Evolutionary conservation across 2,888 invertebrate genomes (phyloP).

Genomic region (Fragum sueziense): DNA sequence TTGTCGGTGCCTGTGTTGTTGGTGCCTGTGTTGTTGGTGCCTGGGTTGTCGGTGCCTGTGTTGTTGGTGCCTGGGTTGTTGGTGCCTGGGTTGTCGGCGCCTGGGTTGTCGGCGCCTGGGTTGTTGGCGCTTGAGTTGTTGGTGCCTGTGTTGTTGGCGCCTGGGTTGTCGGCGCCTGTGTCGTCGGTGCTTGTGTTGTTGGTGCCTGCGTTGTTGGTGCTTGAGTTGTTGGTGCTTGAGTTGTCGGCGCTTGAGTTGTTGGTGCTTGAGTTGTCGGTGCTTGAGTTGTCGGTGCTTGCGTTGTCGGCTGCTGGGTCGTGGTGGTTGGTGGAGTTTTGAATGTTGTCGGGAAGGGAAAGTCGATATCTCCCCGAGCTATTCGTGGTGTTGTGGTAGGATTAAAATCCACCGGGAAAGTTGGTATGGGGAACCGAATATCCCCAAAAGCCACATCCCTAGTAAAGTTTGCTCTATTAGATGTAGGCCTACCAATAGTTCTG

Average conservation of each 20-base stretch:
- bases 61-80: not conserved
- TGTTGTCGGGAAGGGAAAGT: slow-evolving; percentile 20
- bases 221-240: not conserved
- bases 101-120: not conserved
- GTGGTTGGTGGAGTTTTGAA: slow-evolving; percentile 1
- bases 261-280: not conserved
- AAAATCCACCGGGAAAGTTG: slow-evolving; percentile 5
- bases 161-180: not conserved
- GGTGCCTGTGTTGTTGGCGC: not conserved
- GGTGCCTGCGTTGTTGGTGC: not conserved
- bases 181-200: not conserved
- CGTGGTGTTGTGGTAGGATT: slow-evolving; percentile 12
- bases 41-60: not conserved
- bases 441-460: slow-evolving; percentile 3
- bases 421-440: slow-evolving; percentile 32
- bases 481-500: not conserved
- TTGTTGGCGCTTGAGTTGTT: not conserved
- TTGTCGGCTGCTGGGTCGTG: not conserved
- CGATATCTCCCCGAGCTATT: slow-evolving; percentile 18
- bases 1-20: not conserved
- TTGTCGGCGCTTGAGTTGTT: not conserved
- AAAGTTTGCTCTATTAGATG: not conserved
- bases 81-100: not conserved
- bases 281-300: slow-evolving; percentile 12
- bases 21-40: not conserved